Conservation (phyloP, 2,888 invertebrate species). For the Heliconius hortense region DNA sequence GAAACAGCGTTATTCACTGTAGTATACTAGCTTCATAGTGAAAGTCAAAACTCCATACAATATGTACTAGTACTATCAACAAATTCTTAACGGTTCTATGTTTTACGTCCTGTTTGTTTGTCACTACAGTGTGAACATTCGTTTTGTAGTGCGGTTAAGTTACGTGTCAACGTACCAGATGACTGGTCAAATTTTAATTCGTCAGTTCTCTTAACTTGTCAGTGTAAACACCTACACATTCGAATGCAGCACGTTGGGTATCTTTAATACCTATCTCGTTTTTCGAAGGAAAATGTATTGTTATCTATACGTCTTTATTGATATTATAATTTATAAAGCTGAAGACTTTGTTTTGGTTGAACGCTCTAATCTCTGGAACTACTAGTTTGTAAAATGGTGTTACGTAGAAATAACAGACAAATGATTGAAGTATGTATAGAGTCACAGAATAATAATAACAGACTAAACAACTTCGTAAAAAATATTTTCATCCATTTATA, state of each 20-base stretch:
- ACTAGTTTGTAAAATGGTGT: neutral
- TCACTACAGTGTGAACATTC: conserved; percentile 32
- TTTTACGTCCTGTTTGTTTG: conserved; percentile 34
- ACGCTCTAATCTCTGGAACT: neutral
- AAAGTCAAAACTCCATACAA: conserved; percentile 4
- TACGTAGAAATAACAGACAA: neutral
- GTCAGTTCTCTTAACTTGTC: neutral
- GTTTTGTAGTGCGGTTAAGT: conserved; percentile 25
- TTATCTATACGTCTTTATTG: no score
- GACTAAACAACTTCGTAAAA: neutral
- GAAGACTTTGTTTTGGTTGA: neutral
- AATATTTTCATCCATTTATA: neutral
- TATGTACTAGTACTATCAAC: neutral
- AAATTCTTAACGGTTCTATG: conserved; percentile 29
- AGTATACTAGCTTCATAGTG: neutral
- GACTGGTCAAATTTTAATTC: conserved; percentile 8
- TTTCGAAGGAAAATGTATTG: neutral
- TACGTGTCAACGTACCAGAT: conserved; percentile 25
- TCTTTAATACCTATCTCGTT: neutral
- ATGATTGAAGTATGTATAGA: neutral
- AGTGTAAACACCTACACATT: conserved; percentile 1
- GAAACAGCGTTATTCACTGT: neutral
- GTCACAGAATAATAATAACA: neutral
- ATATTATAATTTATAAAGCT: neutral
- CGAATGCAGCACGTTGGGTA: neutral